Evolutionary conservation across 1,140 invertebrate species (phyloP), one percentile per base, ranked within the genome.

Genomic region (Cardiocondyla obscurior): DNA sequence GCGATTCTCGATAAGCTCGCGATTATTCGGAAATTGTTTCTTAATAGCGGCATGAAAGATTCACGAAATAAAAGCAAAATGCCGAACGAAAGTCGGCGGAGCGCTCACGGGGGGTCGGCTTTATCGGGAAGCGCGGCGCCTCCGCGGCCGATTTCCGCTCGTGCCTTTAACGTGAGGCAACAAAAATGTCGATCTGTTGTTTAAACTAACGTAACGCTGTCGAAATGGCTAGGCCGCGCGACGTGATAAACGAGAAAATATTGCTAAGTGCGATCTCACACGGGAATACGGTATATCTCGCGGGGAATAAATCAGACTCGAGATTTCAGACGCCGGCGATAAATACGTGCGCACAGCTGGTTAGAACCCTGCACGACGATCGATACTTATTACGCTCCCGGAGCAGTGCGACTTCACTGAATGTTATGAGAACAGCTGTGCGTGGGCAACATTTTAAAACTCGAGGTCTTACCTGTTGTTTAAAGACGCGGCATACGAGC

Each of bases 341-440:
- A 79, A 79, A 39, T 67, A 79, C 62, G 74, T 36, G 74, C 62
- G 62, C 62, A 53, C 74, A 79, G 74, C 74, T 79, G 62, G 74
- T 69, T 69, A 79, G 62, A 53, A 79, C 30, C n/a, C n/a, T 25
- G 30, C 6, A 10, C 74, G 62, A 33, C 46, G 46, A 42, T 79
- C 74, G 74, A 67, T 65, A 77, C 73, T 77, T 65, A 8, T 53
- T 77, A 53, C 60, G 19, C 33, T 49, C 30, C 30, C 74, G 60
- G 73, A n/a, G n/a, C 65, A 39, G 6, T 30, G 49, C 39, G 36
- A 64, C n/a, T 76, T 62, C 72, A 25, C 72, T 64, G 72, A 64
- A 64, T 22, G 33, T 64, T 76, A 76, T 46, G 74, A 64, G 62
- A 79, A 53, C 46, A 36, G 58, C 42, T 64, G 62, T 79, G 74